Percentiles rank a stretch among this genome's conserved stretches.
phyloP scores from a whole-genome alignment of 2,888 invertebrate species.

The Heliconius sara region DNA sequence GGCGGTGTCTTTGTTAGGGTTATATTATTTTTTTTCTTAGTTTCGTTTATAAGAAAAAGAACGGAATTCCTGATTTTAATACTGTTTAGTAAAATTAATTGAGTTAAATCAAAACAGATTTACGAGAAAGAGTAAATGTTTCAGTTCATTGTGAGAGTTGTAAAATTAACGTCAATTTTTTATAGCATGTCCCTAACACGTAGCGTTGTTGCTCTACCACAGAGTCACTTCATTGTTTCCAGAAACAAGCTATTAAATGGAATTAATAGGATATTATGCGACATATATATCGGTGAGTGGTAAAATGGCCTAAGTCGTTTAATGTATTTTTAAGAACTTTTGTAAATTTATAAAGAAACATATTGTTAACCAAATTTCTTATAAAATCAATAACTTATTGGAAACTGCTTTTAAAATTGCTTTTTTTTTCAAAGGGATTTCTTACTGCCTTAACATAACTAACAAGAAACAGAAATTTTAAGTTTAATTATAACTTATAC shows the following conservation, averaged over 20 bases:
- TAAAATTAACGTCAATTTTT: constrained; percentile 65
- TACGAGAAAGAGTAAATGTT: constrained; percentile 31
- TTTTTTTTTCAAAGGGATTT: no score
- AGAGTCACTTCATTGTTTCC: constrained; percentile 57
- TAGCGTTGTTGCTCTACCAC: constrained; percentile 62
- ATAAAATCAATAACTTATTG: no score
- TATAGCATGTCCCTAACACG: constrained; percentile 50
- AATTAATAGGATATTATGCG: constrained; percentile 49
- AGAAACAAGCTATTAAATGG: constrained; percentile 56
- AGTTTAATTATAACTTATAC: no score
- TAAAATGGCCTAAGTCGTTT: neutral
- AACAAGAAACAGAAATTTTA: no score
- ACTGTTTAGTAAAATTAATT: neutral
- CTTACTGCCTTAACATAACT: no score
- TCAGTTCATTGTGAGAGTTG: constrained; percentile 42
- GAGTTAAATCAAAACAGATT: constrained; percentile 19
- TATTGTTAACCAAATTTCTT: no score
- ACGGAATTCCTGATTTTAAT: neutral
- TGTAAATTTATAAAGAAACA: no score
- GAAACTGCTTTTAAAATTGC: no score
- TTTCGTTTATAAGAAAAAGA: neutral
- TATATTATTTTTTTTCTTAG: no score
- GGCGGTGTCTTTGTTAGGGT: no score
- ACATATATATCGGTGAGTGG: constrained; percentile 42
- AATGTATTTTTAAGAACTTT: no score